Conservation (phyloP, 2,888 invertebrate genomes). For the Lissocephala sabroskyi region DNA sequence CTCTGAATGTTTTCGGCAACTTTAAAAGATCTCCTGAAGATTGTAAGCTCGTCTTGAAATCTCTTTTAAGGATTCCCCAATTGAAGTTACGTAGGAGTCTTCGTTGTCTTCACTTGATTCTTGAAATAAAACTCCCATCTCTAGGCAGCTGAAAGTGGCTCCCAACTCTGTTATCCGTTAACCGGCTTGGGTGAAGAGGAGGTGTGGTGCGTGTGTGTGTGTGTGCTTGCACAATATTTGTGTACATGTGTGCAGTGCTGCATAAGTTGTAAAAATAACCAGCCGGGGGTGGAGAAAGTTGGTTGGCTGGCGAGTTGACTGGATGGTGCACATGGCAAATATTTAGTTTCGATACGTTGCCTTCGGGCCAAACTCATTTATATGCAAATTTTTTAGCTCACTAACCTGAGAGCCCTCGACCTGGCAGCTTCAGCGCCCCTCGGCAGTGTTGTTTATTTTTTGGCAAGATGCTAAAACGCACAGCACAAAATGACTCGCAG, state of each 20-base stretch:
- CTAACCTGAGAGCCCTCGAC: slow-evolving; percentile 31
- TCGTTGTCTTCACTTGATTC: too few relatives aligned
- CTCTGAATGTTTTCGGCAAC: too few relatives aligned
- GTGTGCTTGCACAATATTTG: slow-evolving; percentile 44
- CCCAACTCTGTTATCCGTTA: too few relatives aligned
- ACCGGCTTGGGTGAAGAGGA: too few relatives aligned
- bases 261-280: slow-evolving; percentile 64
- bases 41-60: too few relatives aligned
- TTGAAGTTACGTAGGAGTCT: too few relatives aligned
- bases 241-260: slow-evolving; percentile 60
- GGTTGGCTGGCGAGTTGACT: slow-evolving; percentile 2
- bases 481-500: slow-evolving; percentile 50
- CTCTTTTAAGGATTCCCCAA: too few relatives aligned
- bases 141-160: too few relatives aligned
- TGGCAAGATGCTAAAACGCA: not conserved
- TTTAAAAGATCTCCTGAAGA: too few relatives aligned
- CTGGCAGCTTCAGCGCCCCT: not conserved
- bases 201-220: slow-evolving; percentile 7
- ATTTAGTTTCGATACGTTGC: slow-evolving; percentile 61
- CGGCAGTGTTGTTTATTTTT: slow-evolving; percentile 4
- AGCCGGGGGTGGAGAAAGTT: slow-evolving; percentile 21
- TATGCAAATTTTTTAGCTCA: slow-evolving; percentile 64
- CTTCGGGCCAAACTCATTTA: slow-evolving; percentile 64
- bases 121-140: too few relatives aligned
- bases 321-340: slow-evolving; percentile 40